phyloP scores from a whole-genome alignment of 2,888 invertebrate genomes.

The Muscina levida region DNA sequence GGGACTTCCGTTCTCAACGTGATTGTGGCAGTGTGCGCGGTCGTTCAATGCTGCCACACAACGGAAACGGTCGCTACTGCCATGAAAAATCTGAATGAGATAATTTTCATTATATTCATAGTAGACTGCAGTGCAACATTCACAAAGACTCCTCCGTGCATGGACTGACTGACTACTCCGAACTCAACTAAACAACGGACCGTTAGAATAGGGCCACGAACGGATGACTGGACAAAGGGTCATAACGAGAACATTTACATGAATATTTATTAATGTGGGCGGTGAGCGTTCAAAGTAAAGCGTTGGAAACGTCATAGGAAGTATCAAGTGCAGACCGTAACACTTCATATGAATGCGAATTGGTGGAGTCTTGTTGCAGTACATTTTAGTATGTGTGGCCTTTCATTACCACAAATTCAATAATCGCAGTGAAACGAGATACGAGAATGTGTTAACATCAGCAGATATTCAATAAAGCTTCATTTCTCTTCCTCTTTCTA shows the following conservation, averaged over 20 bases:
- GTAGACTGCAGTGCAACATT: slow-evolving; percentile 52
- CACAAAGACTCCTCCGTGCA: slow-evolving; percentile 7
- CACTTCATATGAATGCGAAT: not conserved
- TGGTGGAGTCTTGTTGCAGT: too few species aligned
- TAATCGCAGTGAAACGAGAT: too few species aligned
- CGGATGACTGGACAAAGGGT: not conserved
- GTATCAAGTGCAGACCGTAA: not conserved
- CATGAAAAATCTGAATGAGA: slow-evolving; percentile 57
- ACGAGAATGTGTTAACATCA: too few species aligned
- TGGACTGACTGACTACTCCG: not conserved
- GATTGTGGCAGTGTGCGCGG: slow-evolving; percentile 60
- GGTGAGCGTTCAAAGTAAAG: not conserved
- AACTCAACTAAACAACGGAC: not conserved
- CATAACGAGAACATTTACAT: slow-evolving; percentile 15
- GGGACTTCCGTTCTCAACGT: slow-evolving; percentile 62
- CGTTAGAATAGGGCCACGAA: not conserved
- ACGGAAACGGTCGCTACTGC: slow-evolving; percentile 59
- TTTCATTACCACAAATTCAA: too few species aligned
- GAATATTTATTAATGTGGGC: not conserved
- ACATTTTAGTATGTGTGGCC: too few species aligned
- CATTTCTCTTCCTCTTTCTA: too few species aligned
- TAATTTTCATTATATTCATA: slow-evolving; percentile 65
- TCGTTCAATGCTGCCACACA: slow-evolving; percentile 54
- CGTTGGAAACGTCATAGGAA: slow-evolving; percentile 1
- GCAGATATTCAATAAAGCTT: too few species aligned